Percentiles rank a stretch among this genome's conserved stretches.
Evolutionary conservation across 1,140 invertebrate species (phyloP).

Genomic region (Musca domestica): DNA sequence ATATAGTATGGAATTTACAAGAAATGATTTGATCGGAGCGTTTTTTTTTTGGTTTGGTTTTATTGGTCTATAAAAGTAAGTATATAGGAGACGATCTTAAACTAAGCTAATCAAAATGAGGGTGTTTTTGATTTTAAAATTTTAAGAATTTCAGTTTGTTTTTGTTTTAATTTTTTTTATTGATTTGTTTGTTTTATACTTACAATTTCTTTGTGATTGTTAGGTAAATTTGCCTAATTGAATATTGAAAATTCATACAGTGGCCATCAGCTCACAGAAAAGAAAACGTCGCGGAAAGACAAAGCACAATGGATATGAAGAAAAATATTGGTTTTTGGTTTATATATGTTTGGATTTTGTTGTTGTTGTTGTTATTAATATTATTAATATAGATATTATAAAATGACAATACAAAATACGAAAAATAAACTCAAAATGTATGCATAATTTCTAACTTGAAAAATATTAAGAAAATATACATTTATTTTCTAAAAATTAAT

Average conservation of each 20-base stretch:
- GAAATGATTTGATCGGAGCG: too few relatives aligned
- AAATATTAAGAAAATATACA: too few relatives aligned
- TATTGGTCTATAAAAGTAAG: too few relatives aligned
- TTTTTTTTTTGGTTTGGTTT: too few relatives aligned
- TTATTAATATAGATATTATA: not conserved
- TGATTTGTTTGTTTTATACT: conserved; percentile 28
- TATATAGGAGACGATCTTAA: too few relatives aligned
- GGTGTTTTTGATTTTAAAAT: too few relatives aligned
- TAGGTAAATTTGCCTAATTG: conserved; percentile 25
- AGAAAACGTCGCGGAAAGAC: conserved; percentile 54
- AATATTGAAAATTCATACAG: conserved; percentile 39
- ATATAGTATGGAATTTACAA: too few relatives aligned
- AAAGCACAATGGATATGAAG: conserved; percentile 51
- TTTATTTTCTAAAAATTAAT: too few relatives aligned
- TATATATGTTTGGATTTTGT: not conserved
- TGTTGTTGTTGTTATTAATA: too few relatives aligned
- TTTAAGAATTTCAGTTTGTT: conserved; percentile 14
- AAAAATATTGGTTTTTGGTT: conserved; percentile 43
- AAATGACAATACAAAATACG: conserved; percentile 25
- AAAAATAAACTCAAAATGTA: conserved; percentile 12
- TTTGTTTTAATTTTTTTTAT: conserved; percentile 23
- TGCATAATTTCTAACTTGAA: not conserved
- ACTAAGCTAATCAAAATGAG: too few relatives aligned
- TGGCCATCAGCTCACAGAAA: conserved; percentile 54
- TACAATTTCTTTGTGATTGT: conserved; percentile 30